Evolutionary conservation across 2,113 vertebrate genomes (phyloP).

Genomic region (Solea senegalensis): DNA sequence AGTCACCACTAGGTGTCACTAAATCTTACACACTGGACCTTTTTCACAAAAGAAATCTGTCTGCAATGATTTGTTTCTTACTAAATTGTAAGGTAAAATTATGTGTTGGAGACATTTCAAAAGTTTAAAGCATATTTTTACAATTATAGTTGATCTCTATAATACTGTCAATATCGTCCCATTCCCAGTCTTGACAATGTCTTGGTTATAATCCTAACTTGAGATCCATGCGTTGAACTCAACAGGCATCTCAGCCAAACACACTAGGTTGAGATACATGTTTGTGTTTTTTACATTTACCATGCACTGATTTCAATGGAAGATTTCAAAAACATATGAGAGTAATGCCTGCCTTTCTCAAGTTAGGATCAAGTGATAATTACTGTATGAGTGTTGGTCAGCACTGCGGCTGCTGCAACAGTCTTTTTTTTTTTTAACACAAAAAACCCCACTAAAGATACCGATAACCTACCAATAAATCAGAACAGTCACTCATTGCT

Average conservation of each 20-base stretch:
- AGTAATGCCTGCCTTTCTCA: conserved; percentile 48
- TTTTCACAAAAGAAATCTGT: no score
- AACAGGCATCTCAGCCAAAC: conserved; percentile 35
- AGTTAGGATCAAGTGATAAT: conserved; percentile 60
- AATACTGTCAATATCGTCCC: background rate
- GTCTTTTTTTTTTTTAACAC: conserved; percentile 8
- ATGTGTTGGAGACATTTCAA: no score
- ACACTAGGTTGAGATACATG: conserved; percentile 33
- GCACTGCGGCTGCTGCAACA: conserved; percentile 19
- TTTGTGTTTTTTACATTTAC: conserved; percentile 18
- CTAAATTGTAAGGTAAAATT: no score
- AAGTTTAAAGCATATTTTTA: no score
- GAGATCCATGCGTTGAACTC: conserved; percentile 53
- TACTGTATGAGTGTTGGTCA: conserved; percentile 15
- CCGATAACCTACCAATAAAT: conserved; percentile 14
- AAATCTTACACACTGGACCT: no score
- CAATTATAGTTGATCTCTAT: no score
- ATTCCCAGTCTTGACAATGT: conserved; percentile 26
- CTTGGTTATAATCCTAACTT: conserved; percentile 59
- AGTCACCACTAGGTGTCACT: no score
- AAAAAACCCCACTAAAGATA: conserved; percentile 33
- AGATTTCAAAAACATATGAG: conserved; percentile 28
- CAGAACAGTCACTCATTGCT: conserved; percentile 82
- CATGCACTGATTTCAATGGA: conserved; percentile 40
- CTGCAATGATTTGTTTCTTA: no score